These are phyloP conservation scores for Phoxinus dragarum DNA, from an alignment of 2,797 vertebrate genomes.

Conservation along the genomic window DNA sequence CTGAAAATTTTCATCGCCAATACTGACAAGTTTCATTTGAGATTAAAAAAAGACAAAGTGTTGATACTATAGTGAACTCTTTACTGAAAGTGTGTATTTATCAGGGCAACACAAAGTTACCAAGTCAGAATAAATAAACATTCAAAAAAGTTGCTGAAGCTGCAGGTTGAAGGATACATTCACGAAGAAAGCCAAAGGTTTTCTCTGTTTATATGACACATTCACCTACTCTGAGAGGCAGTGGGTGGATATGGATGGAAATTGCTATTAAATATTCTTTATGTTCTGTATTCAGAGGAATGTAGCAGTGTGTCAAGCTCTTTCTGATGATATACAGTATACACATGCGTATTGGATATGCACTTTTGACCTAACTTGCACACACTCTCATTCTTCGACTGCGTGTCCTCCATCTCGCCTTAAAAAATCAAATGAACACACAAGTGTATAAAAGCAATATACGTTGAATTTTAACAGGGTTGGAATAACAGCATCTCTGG, in stretches of 20 bases:
- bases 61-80: not conserved
- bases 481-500: not conserved
- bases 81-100: not conserved
- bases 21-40: not conserved
- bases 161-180: constrained; percentile 14
- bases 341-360: not conserved
- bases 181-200: constrained; percentile 1
- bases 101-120: not conserved
- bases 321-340: constrained; percentile 17
- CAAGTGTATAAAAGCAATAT: constrained; percentile 13
- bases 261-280: constrained; percentile 1
- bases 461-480: constrained; percentile 17
- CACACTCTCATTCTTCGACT: not conserved
- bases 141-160: not conserved
- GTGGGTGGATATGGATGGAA: constrained; percentile 35
- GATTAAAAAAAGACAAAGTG: not conserved
- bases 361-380: constrained; percentile 16
- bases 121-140: constrained; percentile 2
- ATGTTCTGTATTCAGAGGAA: not conserved
- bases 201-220: constrained; percentile 11
- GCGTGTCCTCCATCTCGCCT: not conserved
- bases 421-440: constrained; percentile 12
- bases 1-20: not conserved
- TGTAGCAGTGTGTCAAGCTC: constrained; percentile 1
- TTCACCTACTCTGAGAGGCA: not conserved